Conservation (phyloP, 2,113 vertebrate genomes). For the Leptobrachium leishanense region DNA sequence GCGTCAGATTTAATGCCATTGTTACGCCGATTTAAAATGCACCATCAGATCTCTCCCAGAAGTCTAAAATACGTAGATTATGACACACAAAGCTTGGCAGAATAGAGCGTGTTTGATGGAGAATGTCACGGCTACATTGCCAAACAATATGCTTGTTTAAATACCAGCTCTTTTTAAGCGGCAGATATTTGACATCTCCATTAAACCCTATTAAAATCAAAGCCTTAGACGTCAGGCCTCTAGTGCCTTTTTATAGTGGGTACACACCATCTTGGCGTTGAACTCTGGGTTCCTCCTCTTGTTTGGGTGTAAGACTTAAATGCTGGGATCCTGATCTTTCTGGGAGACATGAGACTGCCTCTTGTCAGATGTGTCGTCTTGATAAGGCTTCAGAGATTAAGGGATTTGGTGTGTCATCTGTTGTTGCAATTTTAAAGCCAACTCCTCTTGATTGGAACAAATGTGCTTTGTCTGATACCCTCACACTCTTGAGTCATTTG, state of each 20-base stretch:
- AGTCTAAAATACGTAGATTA: too few species aligned
- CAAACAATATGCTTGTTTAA: not conserved
- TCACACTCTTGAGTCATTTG: slow-evolving; percentile 30
- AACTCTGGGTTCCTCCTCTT: not conserved
- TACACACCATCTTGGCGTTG: too few species aligned
- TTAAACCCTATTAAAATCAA: not conserved
- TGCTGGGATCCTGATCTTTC: not conserved
- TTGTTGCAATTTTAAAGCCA: slow-evolving; percentile 21
- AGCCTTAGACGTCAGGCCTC: not conserved
- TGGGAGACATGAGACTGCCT: not conserved
- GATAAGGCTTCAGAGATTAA: slow-evolving; percentile 15
- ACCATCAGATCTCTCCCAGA: too few species aligned
- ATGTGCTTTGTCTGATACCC: slow-evolving; percentile 33
- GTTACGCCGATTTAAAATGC: too few species aligned
- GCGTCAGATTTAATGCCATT: too few species aligned
- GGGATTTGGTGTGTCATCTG: slow-evolving; percentile 34
- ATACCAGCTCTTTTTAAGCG: not conserved
- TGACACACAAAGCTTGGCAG: too few species aligned
- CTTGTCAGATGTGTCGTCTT: not conserved
- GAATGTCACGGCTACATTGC: not conserved
- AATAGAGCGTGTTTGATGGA: not conserved
- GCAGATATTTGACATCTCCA: not conserved
- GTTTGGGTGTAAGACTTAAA: not conserved
- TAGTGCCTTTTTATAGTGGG: not conserved
- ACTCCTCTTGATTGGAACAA: slow-evolving; percentile 27